Evolutionary conservation across 1,140 invertebrate species (phyloP), one percentile per base, ranked within the genome.

Genomic region (Papilio xuthus): DNA sequence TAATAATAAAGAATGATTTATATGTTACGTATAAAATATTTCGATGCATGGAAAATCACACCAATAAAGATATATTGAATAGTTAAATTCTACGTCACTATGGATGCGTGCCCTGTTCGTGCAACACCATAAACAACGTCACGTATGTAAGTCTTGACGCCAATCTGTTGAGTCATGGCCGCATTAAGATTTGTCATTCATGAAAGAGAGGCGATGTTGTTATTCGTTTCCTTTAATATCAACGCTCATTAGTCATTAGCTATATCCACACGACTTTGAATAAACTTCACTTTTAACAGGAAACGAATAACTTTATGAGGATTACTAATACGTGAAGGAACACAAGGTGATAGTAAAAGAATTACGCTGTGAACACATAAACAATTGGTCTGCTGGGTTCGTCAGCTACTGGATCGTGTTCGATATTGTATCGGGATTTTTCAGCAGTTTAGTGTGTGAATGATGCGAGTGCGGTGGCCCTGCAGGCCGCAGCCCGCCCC

Each of bases 111-210:
- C 32, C 42, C 50, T 81, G 77, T 78, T 81, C 83, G 78, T 82
- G 77, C 82, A 84, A 74, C 85, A 89, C 78, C 83, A 82, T 84
- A 82, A 85, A 82, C 80, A 83, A 84, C 89, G 89, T 89, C 87
- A 90, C 82, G 80, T 37, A 37, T 37, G 32, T 85, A 81, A 85
- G 81, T 84, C 82, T 87, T 83, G 88, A 87, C 87, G 86, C 80
- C 82, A 85, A 81, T 81, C 80, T 79, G 86, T 86, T 93, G 90
- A 93, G 78, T 92, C 92, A 92, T 81, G 81, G 81, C 80, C 83
- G 83, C 81, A 86, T 86, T 88, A 86, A 87, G 85, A 88, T 88
- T 91, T 85, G 86, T 93, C 90, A 93, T 92, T 90, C 87, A 90
- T 86, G 87, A 89, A 88, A 88, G 53, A 81, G 73, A 84, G 78